Evolutionary conservation across 2,888 invertebrate genomes (phyloP).

Genomic region (Thera obeliscata): DNA sequence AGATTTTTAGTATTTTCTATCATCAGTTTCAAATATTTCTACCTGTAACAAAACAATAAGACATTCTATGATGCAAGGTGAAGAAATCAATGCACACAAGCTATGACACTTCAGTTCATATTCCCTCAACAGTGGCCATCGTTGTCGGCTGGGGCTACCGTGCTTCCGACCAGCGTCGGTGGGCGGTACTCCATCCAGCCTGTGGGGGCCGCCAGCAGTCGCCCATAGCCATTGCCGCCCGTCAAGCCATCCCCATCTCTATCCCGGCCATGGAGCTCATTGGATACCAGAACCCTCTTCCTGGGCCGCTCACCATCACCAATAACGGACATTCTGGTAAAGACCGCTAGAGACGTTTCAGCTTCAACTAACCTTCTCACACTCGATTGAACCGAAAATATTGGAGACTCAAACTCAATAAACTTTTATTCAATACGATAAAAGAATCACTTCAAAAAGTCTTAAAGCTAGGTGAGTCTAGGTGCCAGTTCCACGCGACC

Average conservation of each 20-base stretch:
- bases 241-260: constrained; percentile 85
- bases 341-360: background rate
- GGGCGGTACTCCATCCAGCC: constrained; percentile 85
- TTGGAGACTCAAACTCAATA: background rate
- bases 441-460: too few relatives aligned
- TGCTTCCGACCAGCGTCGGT: constrained; percentile 86
- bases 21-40: too few relatives aligned
- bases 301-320: constrained; percentile 85
- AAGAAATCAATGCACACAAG: background rate
- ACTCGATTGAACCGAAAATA: background rate
- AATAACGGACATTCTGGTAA: constrained; percentile 90
- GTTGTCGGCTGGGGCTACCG: constrained; percentile 85
- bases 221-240: constrained; percentile 86
- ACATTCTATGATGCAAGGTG: too few relatives aligned
- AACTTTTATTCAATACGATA: too few relatives aligned
- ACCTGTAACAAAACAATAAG: too few relatives aligned
- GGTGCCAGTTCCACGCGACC: too few relatives aligned
- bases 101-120: constrained; percentile 21
- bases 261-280: constrained; percentile 89
- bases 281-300: constrained; percentile 88
- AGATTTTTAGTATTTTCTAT: too few relatives aligned
- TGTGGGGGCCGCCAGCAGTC: constrained; percentile 88
- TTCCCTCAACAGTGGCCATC: constrained; percentile 46
- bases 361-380: background rate
- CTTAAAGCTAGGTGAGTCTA: too few relatives aligned